Evolutionary conservation across 2,888 invertebrate genomes (phyloP), one percentile per base, ranked within the genome.

Genomic region (Adelognathus sp.): DNA sequence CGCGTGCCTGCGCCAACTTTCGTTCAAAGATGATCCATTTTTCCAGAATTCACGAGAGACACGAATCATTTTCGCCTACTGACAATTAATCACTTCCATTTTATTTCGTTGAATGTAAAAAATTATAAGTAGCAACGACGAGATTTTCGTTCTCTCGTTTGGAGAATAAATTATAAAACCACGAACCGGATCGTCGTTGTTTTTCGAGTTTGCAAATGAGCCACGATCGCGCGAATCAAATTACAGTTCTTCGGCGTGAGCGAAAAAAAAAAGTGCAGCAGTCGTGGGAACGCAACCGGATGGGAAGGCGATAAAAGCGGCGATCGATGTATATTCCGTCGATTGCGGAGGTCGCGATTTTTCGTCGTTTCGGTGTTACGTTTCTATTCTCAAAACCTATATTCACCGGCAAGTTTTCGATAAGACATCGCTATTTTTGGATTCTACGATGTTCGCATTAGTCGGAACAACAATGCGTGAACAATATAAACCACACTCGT

Each of bases 341-440:
- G n/a, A n/a, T n/a, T n/a, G n/a, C n/a, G 11, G 24, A 50, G 24
- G 11, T 24, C 24, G n/a, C 5, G 7, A 11, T 6, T 11, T 50
- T 50, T 24, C 11, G 9, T 50, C 11, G 50, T 24, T 50, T 50
- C 11, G n/a, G n/a, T n/a, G n/a, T 50, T 3, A 11, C 50, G 11
- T 36, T 29, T 31, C 18, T 46, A 41, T 63, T 63, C 63, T 63
- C 44, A 50, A 24, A 50, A 11, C n/a, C 24, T 41, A 18, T 3
- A 2, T 14, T 9, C 16, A 1, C 36, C 5, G 4, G 21, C 9
- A 29, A 11, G 9, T 1, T 41, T 27, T 44, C 52, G 27, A 52
- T 36, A 9, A 36, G 24, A 29, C 24, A 56, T 29, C n/a, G 44
- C 29, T 63, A 46, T 69, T 75, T 69, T 63, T 21, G 33, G 29